Percentiles rank a stretch among this genome's conserved stretches.
Evolutionary conservation across 2,113 vertebrate genomes (phyloP).

Genomic region (Cavia aperea): DNA sequence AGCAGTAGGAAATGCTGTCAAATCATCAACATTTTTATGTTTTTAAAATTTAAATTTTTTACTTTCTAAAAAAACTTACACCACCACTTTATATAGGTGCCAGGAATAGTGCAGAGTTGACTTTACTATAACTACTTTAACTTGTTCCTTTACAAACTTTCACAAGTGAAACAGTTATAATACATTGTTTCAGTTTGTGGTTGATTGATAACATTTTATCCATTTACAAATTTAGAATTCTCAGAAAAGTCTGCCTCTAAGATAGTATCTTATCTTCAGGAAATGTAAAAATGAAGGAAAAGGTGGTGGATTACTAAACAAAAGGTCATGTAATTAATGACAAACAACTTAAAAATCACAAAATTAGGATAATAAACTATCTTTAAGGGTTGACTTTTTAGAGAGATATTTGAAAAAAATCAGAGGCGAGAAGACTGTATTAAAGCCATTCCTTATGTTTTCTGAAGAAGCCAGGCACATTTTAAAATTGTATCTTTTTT

Average conservation of each 20-base stretch:
- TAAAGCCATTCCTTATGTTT: background rate
- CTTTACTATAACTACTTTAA: background rate
- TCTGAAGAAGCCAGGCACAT: background rate
- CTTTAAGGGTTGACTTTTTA: background rate
- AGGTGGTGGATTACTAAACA: conserved; percentile 8
- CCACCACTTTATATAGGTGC: background rate
- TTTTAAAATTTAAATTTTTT: conserved; percentile 21
- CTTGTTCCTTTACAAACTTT: conserved; percentile 1
- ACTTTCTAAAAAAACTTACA: conserved; percentile 14
- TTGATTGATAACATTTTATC: background rate
- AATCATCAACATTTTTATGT: background rate
- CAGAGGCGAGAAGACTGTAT: background rate
- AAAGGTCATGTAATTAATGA: conserved; percentile 27
- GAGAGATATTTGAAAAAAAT: conserved; percentile 31
- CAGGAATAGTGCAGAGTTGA: conserved; percentile 12
- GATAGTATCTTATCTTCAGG: background rate
- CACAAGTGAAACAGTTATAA: background rate
- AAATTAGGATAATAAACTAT: conserved; percentile 34
- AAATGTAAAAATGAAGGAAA: conserved; percentile 35
- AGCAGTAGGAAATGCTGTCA: background rate
- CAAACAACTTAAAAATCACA: conserved; percentile 2
- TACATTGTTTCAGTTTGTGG: conserved; percentile 14
- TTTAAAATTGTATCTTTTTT: background rate
- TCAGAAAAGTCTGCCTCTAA: conserved; percentile 29
- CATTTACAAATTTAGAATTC: conserved; percentile 31